phyloP scores from a whole-genome alignment of 2,888 invertebrate species.

The Sinohyriopsis cumingii region DNA sequence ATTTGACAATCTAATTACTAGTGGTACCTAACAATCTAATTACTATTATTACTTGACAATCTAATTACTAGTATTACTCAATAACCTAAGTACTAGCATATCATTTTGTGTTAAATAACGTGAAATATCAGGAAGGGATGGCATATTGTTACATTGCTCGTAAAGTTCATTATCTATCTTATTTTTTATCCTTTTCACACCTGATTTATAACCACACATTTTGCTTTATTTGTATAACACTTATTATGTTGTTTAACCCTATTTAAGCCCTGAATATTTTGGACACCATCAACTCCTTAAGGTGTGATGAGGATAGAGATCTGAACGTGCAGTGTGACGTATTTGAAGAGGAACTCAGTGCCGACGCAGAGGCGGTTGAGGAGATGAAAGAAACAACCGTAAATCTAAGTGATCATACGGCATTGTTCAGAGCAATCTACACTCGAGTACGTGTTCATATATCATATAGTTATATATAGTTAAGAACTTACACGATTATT shows the following conservation, averaged over 20 bases:
- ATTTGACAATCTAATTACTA: too few species aligned
- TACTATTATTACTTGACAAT: too few species aligned
- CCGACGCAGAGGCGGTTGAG: constrained; percentile 88
- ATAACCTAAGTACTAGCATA: too few species aligned
- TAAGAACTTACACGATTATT: too few species aligned
- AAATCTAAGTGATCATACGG: constrained; percentile 92
- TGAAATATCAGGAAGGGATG: too few species aligned
- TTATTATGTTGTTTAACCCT: constrained; percentile 4
- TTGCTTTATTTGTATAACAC: constrained; percentile 1
- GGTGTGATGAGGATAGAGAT: constrained; percentile 55
- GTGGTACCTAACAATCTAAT: too few species aligned
- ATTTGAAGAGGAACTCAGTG: constrained; percentile 94
- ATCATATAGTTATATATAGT: background rate
- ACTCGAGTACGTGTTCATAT: constrained; percentile 81
- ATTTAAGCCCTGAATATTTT: constrained; percentile 89
- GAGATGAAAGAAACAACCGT: constrained; percentile 75
- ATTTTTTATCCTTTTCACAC: background rate
- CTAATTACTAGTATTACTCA: too few species aligned
- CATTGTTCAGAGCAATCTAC: constrained; percentile 93
- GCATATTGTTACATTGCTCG: too few species aligned
- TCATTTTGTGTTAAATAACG: too few species aligned
- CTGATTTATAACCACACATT: constrained; percentile 2
- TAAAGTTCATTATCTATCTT: too few species aligned
- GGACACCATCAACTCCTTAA: constrained; percentile 76
- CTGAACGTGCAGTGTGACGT: constrained; percentile 88